Conservation (phyloP, 2,888 invertebrate genomes). For the Amaurobius ferox region DNA sequence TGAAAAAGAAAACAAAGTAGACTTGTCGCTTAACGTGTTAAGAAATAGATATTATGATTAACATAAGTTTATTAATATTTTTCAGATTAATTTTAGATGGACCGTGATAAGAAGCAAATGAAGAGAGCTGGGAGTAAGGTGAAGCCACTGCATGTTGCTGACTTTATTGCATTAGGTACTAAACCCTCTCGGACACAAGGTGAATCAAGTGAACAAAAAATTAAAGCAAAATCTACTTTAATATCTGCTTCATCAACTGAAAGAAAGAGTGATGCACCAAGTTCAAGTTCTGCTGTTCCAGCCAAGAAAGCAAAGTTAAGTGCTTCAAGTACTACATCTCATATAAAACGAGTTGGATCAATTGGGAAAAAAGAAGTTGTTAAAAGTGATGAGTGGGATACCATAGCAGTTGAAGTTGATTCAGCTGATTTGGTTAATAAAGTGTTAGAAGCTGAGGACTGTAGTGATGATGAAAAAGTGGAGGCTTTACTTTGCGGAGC, state of each 20-base stretch:
- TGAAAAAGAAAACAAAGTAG: too few relatives aligned
- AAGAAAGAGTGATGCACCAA: slow-evolving; percentile 80
- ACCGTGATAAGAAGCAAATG: slow-evolving; percentile 58
- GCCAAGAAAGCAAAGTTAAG: slow-evolving; percentile 78
- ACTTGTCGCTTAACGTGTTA: too few relatives aligned
- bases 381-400: slow-evolving; percentile 83
- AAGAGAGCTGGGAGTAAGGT: slow-evolving; percentile 57
- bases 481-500: slow-evolving; percentile 91
- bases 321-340: slow-evolving; percentile 67
- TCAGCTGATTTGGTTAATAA: slow-evolving; percentile 86
- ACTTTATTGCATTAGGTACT: slow-evolving; percentile 61
- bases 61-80: neutral
- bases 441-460: slow-evolving; percentile 86
- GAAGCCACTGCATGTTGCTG: slow-evolving; percentile 57
- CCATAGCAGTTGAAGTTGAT: slow-evolving; percentile 87
- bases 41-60: too few relatives aligned
- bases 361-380: slow-evolving; percentile 64
- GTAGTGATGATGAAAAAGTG: slow-evolving; percentile 85
- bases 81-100: slow-evolving; percentile 34
- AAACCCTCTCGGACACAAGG: slow-evolving; percentile 37
- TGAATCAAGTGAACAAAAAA: slow-evolving; percentile 50
- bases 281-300: slow-evolving; percentile 76
- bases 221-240: slow-evolving; percentile 72
- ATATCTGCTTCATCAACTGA: slow-evolving; percentile 78
- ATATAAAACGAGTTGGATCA: slow-evolving; percentile 51